Evolutionary conservation across 2,888 invertebrate genomes (phyloP), one percentile per base, ranked within the genome.

Genomic region (Agrochola litura): DNA sequence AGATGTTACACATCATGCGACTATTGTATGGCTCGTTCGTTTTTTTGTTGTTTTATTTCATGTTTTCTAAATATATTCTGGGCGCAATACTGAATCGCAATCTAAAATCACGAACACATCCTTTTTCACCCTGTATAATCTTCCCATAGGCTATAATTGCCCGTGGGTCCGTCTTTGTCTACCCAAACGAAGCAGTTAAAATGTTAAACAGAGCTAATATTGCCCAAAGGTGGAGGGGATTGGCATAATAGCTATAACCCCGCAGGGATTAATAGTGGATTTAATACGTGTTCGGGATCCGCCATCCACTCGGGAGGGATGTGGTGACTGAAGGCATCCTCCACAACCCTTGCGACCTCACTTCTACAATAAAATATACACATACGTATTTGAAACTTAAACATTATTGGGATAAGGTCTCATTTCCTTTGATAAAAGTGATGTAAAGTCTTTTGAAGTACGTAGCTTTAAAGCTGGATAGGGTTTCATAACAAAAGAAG

Each of bases 131-230:
- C 54, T 49, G 64, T 58, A 77, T 82, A 82, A 66, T 66, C 46
- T 70, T 61, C 14, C 25, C 49, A 65, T 81, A 69, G 46, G 6
- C 72, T 41, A 60, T 67, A 67, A 78, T 77, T 71, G 64, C 70
- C 60, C 46, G 12, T n/a, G 65, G 63, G 70, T 54, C 74, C 43
- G 25, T 76, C 78, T 69, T 71, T 65, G 73, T 72, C 76, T 74
- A 58, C 70, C 60, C 76, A 69, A 79, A 75, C 72, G 30, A 67
- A 73, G 64, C 74, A 75, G 81, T 86, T 86, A 86, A 79, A 83
- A 88, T 83, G 87, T 88, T 87, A 88, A 88, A 83, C 84, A 82
- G 86, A 77, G 75, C 68, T 83, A 86, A 86, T 88, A 82, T 82
- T 76, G 77, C 79, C 79, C 87, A 54, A 41, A 83, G 83, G 79